Evolutionary conservation across 2,113 vertebrate genomes (phyloP).

Genomic region (Chamaetylas fuelleborni): DNA sequence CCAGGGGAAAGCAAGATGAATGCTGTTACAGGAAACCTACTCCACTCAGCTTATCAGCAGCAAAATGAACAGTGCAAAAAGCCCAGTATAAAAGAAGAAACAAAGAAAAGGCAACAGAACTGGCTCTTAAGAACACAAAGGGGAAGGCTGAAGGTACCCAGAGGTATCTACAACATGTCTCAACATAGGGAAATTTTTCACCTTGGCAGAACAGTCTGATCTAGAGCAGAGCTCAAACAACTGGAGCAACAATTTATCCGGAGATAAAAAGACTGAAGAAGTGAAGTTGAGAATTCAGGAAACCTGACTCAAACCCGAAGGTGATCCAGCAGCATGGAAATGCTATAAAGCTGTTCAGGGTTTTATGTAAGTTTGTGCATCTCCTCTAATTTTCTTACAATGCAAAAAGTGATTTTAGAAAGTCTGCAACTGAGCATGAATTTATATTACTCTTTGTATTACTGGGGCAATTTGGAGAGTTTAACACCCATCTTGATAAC

Average conservation of each 20-base stretch:
- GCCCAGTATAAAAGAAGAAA: not conserved
- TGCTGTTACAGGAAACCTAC: not conserved
- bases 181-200: not conserved
- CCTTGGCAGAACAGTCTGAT: not conserved
- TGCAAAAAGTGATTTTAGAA: not conserved
- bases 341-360: not conserved
- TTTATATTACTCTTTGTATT: not conserved
- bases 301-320: not conserved
- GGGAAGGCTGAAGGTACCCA: not conserved
- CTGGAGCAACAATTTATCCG: not conserved
- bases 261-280: not conserved
- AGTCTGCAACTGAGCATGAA: not conserved
- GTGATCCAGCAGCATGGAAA: not conserved
- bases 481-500: not conserved
- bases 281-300: not conserved
- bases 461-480: not conserved
- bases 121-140: not conserved
- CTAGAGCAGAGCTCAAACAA: not conserved
- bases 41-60: not conserved
- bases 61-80: not conserved
- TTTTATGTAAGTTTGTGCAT: not conserved
- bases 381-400: not conserved
- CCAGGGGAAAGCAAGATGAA: not conserved
- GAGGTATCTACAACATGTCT: not conserved
- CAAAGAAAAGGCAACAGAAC: not conserved